Evolutionary conservation across 2,888 invertebrate species (phyloP), one percentile per base, ranked within the genome.

Genomic region (Cinara cedri): DNA sequence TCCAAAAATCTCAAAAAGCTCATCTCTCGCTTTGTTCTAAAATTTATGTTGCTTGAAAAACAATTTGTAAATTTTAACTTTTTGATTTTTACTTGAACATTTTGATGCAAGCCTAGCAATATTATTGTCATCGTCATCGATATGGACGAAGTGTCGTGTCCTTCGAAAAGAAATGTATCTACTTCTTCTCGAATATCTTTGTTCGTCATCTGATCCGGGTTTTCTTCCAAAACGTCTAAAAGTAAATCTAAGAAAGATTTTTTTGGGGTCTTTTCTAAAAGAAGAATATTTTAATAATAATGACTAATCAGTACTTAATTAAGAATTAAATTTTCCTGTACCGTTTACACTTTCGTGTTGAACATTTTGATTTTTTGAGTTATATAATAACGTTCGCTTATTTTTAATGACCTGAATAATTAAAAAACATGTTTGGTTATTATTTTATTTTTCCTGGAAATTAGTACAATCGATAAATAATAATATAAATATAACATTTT

Each of bases 71-170:
- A 34, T 34, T 6, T 34, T 4, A 3, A 6, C 34, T 3, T 34
- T 34, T 6, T 3, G 34, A 34, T 34, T 34, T 11, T 34, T 72
- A 82, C 82, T 72, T 82, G 88, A 24, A 88, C 85, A 6, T 87
- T 85, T 0, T 86, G 86, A 83, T 88, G 83, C 26, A 85, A 83
- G 1, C 87, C 88, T 46, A 89, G 84, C 78, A 88, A 84, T 82
- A 87, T 87, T 16, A 87, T 82, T 6, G 87, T 85, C 88, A 88
- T 89, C 86, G 85, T 6, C 42, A 82, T 62, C 14, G 86, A 88
- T 46, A 88, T 86, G 1, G 89, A 87, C 3, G 89, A 89, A 11
- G 89, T 89, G 83, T 89, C 89, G 83, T 89, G 89, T 3, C 89
- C 89, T 55, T 82, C 83, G 63, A 83, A 83, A 81, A 83, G 82